phyloP scores from a whole-genome alignment of 2,888 invertebrate species.

The Machimus rusticus region DNA sequence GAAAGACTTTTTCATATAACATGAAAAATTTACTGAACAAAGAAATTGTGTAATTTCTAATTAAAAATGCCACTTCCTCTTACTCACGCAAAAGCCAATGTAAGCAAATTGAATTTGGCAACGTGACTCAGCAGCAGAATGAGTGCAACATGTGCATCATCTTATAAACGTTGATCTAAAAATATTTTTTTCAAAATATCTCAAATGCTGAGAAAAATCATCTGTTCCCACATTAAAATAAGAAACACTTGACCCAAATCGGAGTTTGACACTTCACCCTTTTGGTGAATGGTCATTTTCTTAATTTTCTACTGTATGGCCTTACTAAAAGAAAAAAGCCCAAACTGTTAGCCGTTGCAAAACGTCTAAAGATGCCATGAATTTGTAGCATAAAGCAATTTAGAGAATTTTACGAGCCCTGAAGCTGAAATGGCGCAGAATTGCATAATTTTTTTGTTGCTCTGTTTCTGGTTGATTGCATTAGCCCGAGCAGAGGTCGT shows the following conservation, averaged over 20 bases:
- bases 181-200: neutral
- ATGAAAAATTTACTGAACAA: neutral
- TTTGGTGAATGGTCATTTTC: neutral
- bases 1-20: too few relatives aligned
- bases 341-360: neutral
- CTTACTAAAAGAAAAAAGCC: neutral
- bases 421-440: neutral
- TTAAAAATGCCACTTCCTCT: neutral
- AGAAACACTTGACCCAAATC: neutral
- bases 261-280: neutral
- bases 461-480: neutral
- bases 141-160: neutral
- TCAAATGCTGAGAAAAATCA: neutral
- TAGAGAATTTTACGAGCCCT: neutral
- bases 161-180: neutral
- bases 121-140: neutral
- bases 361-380: neutral
- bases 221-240: neutral
- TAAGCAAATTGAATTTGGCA: neutral
- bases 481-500: neutral
- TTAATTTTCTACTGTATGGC: neutral
- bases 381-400: neutral
- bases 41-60: neutral
- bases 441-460: neutral
- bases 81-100: neutral